phyloP scores from a whole-genome alignment of 1,140 invertebrate genomes.

The Coptotermes formosanus region DNA sequence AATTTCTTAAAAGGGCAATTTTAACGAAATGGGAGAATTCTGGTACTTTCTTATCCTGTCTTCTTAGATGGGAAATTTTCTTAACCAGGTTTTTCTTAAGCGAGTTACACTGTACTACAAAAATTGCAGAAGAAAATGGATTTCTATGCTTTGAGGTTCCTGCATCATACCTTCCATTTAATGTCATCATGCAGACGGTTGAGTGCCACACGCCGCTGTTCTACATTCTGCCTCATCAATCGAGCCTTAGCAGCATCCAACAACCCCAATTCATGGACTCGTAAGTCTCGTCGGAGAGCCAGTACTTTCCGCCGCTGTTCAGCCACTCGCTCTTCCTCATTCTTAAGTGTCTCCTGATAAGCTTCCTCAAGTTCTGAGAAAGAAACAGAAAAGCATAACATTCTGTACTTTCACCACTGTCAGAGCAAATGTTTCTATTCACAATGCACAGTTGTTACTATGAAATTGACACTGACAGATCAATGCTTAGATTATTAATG shows the following conservation, averaged over 20 bases:
- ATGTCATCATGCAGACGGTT: background rate
- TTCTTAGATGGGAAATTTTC: too few relatives aligned
- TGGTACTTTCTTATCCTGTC: too few relatives aligned
- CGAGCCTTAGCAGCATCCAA: conserved; percentile 28
- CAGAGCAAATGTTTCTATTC: too few relatives aligned
- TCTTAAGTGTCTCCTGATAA: conserved; percentile 39
- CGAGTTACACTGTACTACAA: background rate
- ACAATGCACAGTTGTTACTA: too few relatives aligned
- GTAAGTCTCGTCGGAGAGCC: conserved; percentile 36
- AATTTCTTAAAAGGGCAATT: background rate
- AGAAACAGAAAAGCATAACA: too few relatives aligned
- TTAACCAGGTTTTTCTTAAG: too few relatives aligned
- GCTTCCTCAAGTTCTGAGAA: conserved; percentile 40
- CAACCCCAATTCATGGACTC: conserved; percentile 36
- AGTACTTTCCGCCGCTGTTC: conserved; percentile 37
- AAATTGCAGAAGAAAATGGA: background rate
- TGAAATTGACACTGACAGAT: too few relatives aligned
- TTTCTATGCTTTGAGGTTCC: conserved; percentile 25
- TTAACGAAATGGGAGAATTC: too few relatives aligned
- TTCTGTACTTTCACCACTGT: too few relatives aligned
- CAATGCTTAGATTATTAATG: too few relatives aligned
- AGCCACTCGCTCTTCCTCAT: conserved; percentile 38
- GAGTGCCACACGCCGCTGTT: background rate
- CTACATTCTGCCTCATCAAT: conserved; percentile 25
- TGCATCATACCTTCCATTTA: conserved; percentile 20